Conservation (phyloP, 2,888 invertebrate species). For the Volucella inflata region DNA sequence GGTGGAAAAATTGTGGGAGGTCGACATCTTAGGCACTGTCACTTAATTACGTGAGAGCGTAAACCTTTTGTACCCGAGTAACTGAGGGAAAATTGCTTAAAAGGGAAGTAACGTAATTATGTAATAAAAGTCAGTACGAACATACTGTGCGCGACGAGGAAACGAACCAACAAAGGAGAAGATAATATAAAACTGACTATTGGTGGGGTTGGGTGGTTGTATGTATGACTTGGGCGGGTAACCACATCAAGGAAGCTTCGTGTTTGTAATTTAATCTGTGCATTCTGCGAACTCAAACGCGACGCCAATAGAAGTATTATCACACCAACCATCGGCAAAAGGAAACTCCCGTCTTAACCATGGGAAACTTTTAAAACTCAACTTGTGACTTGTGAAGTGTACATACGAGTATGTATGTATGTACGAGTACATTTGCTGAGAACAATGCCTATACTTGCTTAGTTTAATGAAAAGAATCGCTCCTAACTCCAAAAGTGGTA, state of each 20-base stretch:
- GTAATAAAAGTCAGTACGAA: constrained; percentile 43
- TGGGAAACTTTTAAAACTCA: constrained; percentile 11
- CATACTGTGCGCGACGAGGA: not conserved
- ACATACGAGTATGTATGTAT: not conserved
- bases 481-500: no score
- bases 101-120: constrained; percentile 74
- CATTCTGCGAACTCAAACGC: constrained; percentile 21
- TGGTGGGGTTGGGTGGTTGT: not conserved
- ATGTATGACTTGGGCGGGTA: constrained; percentile 17
- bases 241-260: constrained; percentile 47
- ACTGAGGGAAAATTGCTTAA: constrained; percentile 65
- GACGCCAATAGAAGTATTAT: constrained; percentile 26
- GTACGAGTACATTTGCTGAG: not conserved
- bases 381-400: not conserved
- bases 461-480: no score
- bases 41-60: constrained; percentile 71
- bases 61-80: constrained; percentile 43
- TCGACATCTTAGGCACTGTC: constrained; percentile 50
- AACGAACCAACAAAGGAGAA: not conserved
- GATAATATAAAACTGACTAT: not conserved
- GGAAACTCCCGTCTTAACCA: not conserved
- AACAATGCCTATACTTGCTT: no score
- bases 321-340: constrained; percentile 29
- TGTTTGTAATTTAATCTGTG: constrained; percentile 41
- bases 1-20: constrained; percentile 12